These are phyloP conservation scores for Sebastes schlegelii DNA, from an alignment of 2,113 vertebrate species.

Conservation along the genomic window DNA sequence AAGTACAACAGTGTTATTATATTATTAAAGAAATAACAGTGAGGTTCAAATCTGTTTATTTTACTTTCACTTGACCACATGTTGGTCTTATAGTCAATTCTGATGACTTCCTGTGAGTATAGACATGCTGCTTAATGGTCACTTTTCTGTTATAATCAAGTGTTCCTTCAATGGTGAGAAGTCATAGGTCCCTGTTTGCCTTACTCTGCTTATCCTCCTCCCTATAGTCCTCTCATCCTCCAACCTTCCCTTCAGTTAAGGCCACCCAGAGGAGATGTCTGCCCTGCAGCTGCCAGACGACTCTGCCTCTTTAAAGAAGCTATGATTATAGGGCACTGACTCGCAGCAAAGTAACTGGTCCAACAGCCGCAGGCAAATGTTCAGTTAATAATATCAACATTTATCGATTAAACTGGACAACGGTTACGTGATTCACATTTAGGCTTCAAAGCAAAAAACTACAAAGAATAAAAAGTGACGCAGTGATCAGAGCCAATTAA, in stretches of 20 bases:
- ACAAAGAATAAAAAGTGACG: conserved; percentile 19
- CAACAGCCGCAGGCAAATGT: neutral
- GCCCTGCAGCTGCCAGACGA: conserved; percentile 31
- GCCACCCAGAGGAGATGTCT: conserved; percentile 20
- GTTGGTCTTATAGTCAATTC: neutral
- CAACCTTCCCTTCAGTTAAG: conserved; percentile 11
- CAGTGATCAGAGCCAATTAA: conserved; percentile 42
- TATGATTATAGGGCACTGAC: conserved; percentile 25
- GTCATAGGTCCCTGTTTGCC: neutral
- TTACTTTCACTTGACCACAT: neutral
- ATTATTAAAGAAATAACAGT: neutral
- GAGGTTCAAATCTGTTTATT: neutral
- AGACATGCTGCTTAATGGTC: neutral
- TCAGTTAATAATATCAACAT: neutral
- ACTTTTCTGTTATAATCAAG: neutral
- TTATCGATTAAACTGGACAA: conserved; percentile 7
- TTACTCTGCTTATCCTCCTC: conserved; percentile 8
- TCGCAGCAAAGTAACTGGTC: neutral
- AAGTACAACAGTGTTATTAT: neutral
- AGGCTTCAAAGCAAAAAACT: conserved; percentile 17
- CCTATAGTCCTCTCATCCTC: neutral
- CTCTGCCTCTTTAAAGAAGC: conserved; percentile 16
- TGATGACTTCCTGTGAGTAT: neutral
- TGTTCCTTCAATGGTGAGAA: conserved; percentile 11
- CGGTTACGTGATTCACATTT: neutral